Base-by-base conservation (phyloP, 2,113 vertebrate genomes). In the Cardinalis cardinalis region DNA sequence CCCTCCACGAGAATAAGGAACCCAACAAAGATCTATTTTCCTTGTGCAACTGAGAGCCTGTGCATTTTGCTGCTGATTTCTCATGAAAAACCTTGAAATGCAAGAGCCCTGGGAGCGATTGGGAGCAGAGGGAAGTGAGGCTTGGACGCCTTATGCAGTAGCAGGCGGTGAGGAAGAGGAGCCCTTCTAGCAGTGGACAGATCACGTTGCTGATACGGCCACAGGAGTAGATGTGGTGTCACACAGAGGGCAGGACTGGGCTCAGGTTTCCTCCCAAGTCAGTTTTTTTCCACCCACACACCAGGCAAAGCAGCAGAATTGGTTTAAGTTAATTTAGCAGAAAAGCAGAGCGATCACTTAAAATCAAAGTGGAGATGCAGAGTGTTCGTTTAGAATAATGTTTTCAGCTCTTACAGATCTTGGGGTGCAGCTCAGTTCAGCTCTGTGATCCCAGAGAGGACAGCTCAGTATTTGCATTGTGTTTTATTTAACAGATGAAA, bases 21-120 rank as follows among this genome's bases (percentile, higher is more conserved):
- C 93, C 86, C 84, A 87, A 79, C 76, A 76, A 44, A 82, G 61
- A 53, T 89, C 90, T 95, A n/a, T 96, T 97, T 97, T 96, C 90
- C 95, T 95, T 95, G 95, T 93, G 95, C 94, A 96, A 90, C 96
- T 96, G 93, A 96, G 95, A 96, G 90, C 96, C 95, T 96, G 66
- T 95, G 95, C 89, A 10, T 96, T 97, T 95, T 94, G 95, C 96
- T 97, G 95, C 94, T 95, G 96, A 94, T 96, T 95, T 93, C 92
- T 84, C 91, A 76, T 20, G 87, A 95, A 96, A 97, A 97, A 94
- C 96, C 92, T 94, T 92, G 90, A 96, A 96, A 96, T 92, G 95
- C 94, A 95, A 96, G 91, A 92, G 95, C 96, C 90, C 95, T 97
- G 96, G 97, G 96, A 97, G 94, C 90, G 74, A 48, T 24, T 69